Evolutionary conservation across 2,113 vertebrate species (phyloP), one percentile per base, ranked within the genome.

Genomic region (Labeo catla): DNA sequence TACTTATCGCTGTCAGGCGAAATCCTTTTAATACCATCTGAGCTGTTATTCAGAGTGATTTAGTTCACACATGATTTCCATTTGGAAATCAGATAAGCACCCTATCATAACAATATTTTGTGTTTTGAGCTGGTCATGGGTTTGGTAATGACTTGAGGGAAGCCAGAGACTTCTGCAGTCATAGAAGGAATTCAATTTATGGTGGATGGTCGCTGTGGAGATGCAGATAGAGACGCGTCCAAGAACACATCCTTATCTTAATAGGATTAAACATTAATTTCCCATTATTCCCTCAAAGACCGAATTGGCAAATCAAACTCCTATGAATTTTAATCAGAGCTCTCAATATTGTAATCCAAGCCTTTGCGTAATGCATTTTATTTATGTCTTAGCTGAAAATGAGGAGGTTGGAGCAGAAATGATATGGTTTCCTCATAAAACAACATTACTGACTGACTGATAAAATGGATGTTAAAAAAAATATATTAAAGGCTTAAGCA

Each of bases 211-310:
- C 21, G 66, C 76, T 79, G 81, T 59, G 85, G 73, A 86, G 77
- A 91, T 45, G n/a, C 59, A 84, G 78, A 85, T 72, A 85, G 70
- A 45, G 79, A 74, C 52, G 39, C 21, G 68, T 87, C 54, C 72
- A 84, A 78, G 85, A 89, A 82, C 43, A 86, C 70, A 78, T 76
- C 19, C 76, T 89, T 88, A 91, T 91, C 90, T 87, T 84, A 89
- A 90, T 86, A 87, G 88, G 88, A 89, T 90, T 91, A 88, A 86
- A 86, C 81, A 78, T 82, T 89, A 16, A 89, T 90, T 89, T 87
- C 36, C 87, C 59, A 81, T 87, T 90, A 87, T 88, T 89, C 65
- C 61, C 65, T 83, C 72, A 82, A 76, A 84, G 85, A 57, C 85
- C 65, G 74, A 81, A 78, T 68, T 54, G 76, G 63, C 57, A 86